These are phyloP conservation scores for Phataginus tricuspis DNA, from an alignment of 2,797 vertebrate genomes.

Conservation along the genomic window DNA sequence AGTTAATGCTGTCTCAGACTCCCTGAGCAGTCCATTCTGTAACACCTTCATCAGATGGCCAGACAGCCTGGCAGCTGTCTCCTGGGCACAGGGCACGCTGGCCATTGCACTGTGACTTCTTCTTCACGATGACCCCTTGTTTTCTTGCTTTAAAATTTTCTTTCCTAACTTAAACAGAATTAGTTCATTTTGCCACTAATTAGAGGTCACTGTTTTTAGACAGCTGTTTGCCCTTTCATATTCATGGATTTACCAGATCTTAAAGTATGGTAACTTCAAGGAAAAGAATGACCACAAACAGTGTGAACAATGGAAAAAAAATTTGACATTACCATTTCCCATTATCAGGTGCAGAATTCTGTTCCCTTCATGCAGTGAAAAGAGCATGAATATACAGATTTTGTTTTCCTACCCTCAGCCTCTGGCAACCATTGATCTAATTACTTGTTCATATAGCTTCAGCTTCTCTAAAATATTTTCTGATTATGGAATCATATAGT, in stretches of 20 bases:
- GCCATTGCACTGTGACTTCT: background rate
- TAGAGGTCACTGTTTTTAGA: background rate
- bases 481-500: background rate
- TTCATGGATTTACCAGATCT: background rate
- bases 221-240: background rate
- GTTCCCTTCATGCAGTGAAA: background rate
- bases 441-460: background rate
- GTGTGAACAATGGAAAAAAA: background rate
- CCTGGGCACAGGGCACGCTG: too few species aligned
- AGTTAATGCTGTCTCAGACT: background rate
- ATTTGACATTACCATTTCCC: accelerated
- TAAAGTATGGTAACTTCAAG: background rate
- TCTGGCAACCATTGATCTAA: background rate
- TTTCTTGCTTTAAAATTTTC: background rate
- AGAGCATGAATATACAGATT: too few species aligned
- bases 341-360: background rate
- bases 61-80: background rate
- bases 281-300: background rate
- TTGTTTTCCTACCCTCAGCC: background rate
- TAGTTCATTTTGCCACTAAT: background rate
- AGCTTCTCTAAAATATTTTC: background rate
- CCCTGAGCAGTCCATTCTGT: background rate
- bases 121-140: background rate
- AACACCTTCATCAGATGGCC: background rate
- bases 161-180: background rate